These are phyloP conservation scores for Opisthograptis luteolata DNA, from an alignment of 2,888 invertebrate genomes.

Conservation along the genomic window DNA sequence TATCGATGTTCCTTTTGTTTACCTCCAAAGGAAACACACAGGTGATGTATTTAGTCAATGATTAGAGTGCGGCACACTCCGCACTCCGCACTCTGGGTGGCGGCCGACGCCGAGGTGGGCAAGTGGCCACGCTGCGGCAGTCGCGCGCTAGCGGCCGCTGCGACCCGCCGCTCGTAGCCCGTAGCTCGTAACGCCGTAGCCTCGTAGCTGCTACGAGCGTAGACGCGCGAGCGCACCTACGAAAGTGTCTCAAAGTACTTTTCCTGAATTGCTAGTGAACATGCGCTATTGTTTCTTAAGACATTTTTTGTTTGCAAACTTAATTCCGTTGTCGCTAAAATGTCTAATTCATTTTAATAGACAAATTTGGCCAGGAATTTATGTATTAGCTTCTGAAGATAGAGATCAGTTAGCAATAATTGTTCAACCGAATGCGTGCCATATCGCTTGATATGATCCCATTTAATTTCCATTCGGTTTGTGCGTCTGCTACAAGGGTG, in stretches of 20 bases:
- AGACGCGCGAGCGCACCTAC: conserved; percentile 38
- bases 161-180: conserved; percentile 39
- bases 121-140: conserved; percentile 48
- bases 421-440: conserved; percentile 8
- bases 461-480: conserved; percentile 30
- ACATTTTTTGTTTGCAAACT: neutral
- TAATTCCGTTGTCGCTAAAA: no score
- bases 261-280: conserved; percentile 27
- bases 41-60: conserved; percentile 79
- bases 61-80: conserved; percentile 59
- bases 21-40: no score
- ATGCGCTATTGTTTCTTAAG: no score
- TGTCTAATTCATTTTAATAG: no score
- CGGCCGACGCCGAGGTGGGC: conserved; percentile 41
- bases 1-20: no score
- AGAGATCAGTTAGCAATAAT: conserved; percentile 9
- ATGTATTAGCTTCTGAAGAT: no score
- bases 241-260: conserved; percentile 32
- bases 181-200: conserved; percentile 45
- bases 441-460: conserved; percentile 25
- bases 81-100: conserved; percentile 14
- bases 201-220: conserved; percentile 38
- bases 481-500: conserved; percentile 26
- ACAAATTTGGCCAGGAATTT: no score
- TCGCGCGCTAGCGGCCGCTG: conserved; percentile 53